A percentile compares a stretch with the other conserved stretches of the same genome.
phyloP scores from a whole-genome alignment of 1,140 invertebrate species.

The Lasaia peninsularis region DNA sequence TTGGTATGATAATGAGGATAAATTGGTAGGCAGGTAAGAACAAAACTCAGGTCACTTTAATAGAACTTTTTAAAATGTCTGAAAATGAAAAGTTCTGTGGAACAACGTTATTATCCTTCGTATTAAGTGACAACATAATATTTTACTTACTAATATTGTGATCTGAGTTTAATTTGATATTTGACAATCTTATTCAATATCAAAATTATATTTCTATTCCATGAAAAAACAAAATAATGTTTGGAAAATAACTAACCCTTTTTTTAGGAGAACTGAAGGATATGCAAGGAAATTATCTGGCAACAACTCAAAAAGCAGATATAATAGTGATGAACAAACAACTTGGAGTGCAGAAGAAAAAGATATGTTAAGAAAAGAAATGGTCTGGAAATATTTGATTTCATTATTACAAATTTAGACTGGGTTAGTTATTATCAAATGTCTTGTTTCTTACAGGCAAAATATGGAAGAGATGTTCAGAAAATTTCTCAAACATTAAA shows the following conservation, averaged over 20 bases:
- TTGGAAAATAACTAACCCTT: too few relatives aligned
- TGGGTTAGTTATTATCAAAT: neutral
- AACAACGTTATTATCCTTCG: too few relatives aligned
- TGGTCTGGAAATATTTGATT: conserved; percentile 58
- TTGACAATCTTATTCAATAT: too few relatives aligned
- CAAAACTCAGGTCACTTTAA: neutral
- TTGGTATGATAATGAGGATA: conserved; percentile 67
- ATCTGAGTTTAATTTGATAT: too few relatives aligned
- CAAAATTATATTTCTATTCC: too few relatives aligned
- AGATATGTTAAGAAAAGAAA: conserved; percentile 78
- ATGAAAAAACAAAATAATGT: too few relatives aligned
- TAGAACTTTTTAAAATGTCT: too few relatives aligned
- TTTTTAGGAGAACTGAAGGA: conserved; percentile 44
- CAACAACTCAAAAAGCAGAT: conserved; percentile 32
- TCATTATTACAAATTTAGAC: neutral
- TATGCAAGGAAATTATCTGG: conserved; percentile 48
- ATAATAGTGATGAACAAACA: conserved; percentile 31
- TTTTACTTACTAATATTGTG: too few relatives aligned
- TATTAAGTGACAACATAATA: too few relatives aligned
- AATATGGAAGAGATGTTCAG: conserved; percentile 80
- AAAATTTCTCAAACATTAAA: conserved; percentile 82
- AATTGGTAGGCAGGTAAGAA: conserved; percentile 41
- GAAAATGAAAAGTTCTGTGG: too few relatives aligned
- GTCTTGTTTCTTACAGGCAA: conserved; percentile 65
- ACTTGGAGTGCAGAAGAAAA: conserved; percentile 79